phyloP scores from a whole-genome alignment of 2,797 vertebrate genomes.

The Labeo calbasu region DNA sequence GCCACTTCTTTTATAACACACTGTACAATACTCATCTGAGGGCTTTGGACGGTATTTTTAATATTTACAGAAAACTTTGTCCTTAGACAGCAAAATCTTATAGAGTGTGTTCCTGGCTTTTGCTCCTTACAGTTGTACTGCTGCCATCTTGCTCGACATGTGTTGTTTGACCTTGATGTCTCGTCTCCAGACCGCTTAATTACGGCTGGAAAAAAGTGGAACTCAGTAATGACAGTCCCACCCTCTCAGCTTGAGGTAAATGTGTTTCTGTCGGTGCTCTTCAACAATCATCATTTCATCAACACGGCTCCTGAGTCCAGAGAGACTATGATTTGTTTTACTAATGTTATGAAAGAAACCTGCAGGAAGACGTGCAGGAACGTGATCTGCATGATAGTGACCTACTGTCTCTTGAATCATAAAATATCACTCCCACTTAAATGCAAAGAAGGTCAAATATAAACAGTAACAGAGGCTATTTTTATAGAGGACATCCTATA shows the following conservation, averaged over 20 bases:
- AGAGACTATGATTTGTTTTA: slow-evolving; percentile 60
- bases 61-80: neutral
- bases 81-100: neutral
- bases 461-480: neutral
- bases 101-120: neutral
- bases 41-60: neutral
- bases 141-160: neutral
- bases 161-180: slow-evolving; percentile 30
- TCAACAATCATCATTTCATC: slow-evolving; percentile 55
- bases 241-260: slow-evolving; percentile 54
- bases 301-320: slow-evolving; percentile 54
- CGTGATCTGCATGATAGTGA: slow-evolving; percentile 36
- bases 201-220: slow-evolving; percentile 25
- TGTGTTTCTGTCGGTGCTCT: slow-evolving; percentile 52
- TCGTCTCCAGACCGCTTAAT: slow-evolving; percentile 45
- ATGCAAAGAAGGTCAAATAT: slow-evolving; percentile 5
- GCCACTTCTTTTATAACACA: neutral
- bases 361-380: slow-evolving; percentile 45
- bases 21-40: neutral
- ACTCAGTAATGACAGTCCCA: slow-evolving; percentile 46
- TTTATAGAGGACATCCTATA: slow-evolving; percentile 18
- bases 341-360: slow-evolving; percentile 56
- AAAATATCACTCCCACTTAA: neutral
- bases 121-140: neutral
- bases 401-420: neutral